phyloP scores from a whole-genome alignment of 1,140 invertebrate species.

The Cydia fagiglandana region DNA sequence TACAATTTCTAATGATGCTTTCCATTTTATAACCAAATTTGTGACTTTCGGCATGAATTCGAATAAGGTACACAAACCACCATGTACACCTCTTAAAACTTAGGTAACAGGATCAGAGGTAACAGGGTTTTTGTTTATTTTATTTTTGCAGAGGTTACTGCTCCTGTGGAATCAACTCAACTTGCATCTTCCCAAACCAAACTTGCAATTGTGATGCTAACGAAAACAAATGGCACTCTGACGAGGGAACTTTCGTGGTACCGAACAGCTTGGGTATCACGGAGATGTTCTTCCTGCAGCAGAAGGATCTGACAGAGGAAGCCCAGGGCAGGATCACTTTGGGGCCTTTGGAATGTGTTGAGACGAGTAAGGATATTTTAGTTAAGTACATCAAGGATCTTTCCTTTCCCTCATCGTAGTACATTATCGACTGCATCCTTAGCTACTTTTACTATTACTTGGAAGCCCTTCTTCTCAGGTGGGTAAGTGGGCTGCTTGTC shows the following conservation, averaged over 20 bases:
- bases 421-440: no score
- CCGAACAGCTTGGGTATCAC: constrained; percentile 92
- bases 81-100: no score
- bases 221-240: constrained; percentile 91
- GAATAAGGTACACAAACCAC: no score
- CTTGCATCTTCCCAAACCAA: constrained; percentile 88
- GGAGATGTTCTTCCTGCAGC: constrained; percentile 93
- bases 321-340: constrained; percentile 92
- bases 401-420: no score
- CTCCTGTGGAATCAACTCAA: constrained; percentile 85
- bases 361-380: constrained; percentile 88
- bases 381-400: constrained; percentile 25
- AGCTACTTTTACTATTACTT: no score
- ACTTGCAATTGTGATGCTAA: constrained; percentile 93
- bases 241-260: constrained; percentile 91
- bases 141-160: constrained; percentile 83
- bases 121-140: no score
- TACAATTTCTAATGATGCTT: neutral
- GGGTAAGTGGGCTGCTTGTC: neutral
- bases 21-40: no score
- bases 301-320: constrained; percentile 88
- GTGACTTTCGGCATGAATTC: no score
- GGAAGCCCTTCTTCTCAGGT: no score
- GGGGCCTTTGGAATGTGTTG: constrained; percentile 94
- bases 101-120: no score